Evolutionary conservation across 2,113 vertebrate species (phyloP), one percentile per base, ranked within the genome.

Genomic region (Tupaia chinensis): DNA sequence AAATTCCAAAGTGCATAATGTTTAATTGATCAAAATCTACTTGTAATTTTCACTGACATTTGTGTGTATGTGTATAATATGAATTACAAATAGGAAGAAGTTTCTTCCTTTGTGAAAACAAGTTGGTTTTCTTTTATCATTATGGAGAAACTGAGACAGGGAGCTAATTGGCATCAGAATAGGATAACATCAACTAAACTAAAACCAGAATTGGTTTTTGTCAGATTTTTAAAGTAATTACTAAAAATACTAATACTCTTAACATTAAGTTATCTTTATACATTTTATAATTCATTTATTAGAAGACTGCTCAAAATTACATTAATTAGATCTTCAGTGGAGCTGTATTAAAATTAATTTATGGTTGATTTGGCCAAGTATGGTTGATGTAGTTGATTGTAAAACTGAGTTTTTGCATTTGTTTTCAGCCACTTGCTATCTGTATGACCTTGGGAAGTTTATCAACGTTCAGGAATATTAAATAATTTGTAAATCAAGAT

Each of bases 201-300:
- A 86, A 94, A 93, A 29, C 25, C 70, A 88, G 73, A 91, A 34
- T 77, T 78, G 1, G 34, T 95, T 96, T 95, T 85, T 79, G 56
- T 3, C 56, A 76, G 16, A 84, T 56, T 85, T 53, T 77, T 91
- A 88, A 85, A 20, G 90, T 81, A 73, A 88, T 20, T 94, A 16
- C 34, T 88, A 93, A 86, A 96, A 34, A 58, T 69, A 89, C 14
- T 69, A 88, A 84, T 86, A 3, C 6, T 91, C 20, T 76, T 89
- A 85, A 69, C 82, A 72, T 88, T 85, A 83, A 63, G 13, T 85
- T 91, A 10, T 56, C 32, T 74, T 1, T 32, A 1, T 90, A 4
- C 90, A 20, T 70, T 29, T 82, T 93, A 76, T 23, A 58, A n/a
- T 84, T 79, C 44, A 78, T n/a, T 80, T 85, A 85, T 91, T 93